Percentiles rank a stretch among this genome's conserved stretches.
These are phyloP conservation scores for Ataeniobius toweri DNA, from an alignment of 2,797 vertebrate species.

Conservation along the genomic window DNA sequence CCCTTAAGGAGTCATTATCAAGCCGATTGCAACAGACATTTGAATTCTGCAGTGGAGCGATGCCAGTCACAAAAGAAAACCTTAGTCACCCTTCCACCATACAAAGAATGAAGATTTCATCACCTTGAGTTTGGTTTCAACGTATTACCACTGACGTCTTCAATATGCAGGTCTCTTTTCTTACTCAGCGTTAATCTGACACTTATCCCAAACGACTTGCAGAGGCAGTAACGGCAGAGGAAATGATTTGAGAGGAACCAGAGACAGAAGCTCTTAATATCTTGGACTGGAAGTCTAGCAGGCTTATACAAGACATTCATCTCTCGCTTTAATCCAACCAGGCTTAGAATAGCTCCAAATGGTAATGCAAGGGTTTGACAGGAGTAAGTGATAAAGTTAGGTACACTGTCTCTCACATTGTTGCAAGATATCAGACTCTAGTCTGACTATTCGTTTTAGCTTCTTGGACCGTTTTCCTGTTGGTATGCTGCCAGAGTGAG, in stretches of 20 bases:
- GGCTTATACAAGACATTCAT: slow-evolving; percentile 33
- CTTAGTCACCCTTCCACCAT: not conserved
- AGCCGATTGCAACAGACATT: slow-evolving; percentile 5
- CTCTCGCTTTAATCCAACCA: slow-evolving; percentile 41
- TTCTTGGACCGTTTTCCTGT: slow-evolving; percentile 10
- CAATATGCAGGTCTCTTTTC: slow-evolving; percentile 30
- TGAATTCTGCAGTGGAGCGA: not conserved
- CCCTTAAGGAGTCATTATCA: slow-evolving; percentile 13
- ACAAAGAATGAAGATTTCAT: slow-evolving; percentile 15
- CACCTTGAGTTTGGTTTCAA: slow-evolving; percentile 3
- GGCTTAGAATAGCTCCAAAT: slow-evolving; percentile 42
- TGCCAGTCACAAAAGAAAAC: slow-evolving; percentile 5
- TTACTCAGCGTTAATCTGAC: slow-evolving; percentile 45
- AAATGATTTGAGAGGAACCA: slow-evolving; percentile 33
- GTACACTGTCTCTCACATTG: slow-evolving; percentile 11
- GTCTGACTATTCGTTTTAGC: slow-evolving; percentile 19
- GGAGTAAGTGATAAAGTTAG: slow-evolving; percentile 40
- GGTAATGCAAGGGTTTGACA: slow-evolving; percentile 27
- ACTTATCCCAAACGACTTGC: slow-evolving; percentile 39
- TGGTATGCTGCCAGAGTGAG: slow-evolving; percentile 22
- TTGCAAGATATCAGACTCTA: slow-evolving; percentile 35
- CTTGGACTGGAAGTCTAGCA: slow-evolving; percentile 20
- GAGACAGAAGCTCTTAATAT: slow-evolving; percentile 47
- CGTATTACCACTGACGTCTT: slow-evolving; percentile 22
- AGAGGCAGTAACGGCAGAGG: slow-evolving; percentile 25